These are phyloP conservation scores for Danio choprae DNA, from an alignment of 2,797 vertebrate genomes.

Conservation along the genomic window DNA sequence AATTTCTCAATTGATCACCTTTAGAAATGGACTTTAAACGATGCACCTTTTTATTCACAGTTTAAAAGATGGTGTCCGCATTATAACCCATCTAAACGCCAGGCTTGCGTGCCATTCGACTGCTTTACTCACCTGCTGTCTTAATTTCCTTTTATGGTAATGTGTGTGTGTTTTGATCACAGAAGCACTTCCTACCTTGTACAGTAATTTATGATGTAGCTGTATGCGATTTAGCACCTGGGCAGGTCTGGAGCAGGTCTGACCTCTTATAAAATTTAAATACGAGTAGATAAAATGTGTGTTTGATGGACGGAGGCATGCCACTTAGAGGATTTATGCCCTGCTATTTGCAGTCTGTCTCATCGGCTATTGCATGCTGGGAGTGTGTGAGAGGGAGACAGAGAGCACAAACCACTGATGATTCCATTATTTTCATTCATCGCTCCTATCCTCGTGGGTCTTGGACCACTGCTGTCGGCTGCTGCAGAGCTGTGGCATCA, in stretches of 20 bases:
- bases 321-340: conserved; percentile 43
- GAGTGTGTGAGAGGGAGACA: background rate
- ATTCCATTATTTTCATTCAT: conserved; percentile 40
- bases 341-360: conserved; percentile 14
- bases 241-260: conserved; percentile 7
- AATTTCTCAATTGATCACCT: background rate
- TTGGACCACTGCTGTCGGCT: conserved; percentile 27
- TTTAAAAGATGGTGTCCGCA: background rate
- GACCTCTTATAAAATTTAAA: conserved; percentile 51
- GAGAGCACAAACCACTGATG: conserved; percentile 23
- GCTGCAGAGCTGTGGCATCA: conserved; percentile 29
- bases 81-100: conserved; percentile 1
- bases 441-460: conserved; percentile 30
- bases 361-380: background rate
- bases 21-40: background rate
- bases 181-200: background rate
- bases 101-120: background rate
- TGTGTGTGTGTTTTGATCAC: background rate
- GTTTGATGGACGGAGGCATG: conserved; percentile 31
- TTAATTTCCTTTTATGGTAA: background rate
- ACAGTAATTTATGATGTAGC: background rate
- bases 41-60: background rate
- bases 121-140: background rate
- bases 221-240: background rate
- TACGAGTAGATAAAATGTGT: conserved; percentile 38